Base-by-base conservation (phyloP, 1,140 invertebrate species). In the Lepidurus apus region DNA sequence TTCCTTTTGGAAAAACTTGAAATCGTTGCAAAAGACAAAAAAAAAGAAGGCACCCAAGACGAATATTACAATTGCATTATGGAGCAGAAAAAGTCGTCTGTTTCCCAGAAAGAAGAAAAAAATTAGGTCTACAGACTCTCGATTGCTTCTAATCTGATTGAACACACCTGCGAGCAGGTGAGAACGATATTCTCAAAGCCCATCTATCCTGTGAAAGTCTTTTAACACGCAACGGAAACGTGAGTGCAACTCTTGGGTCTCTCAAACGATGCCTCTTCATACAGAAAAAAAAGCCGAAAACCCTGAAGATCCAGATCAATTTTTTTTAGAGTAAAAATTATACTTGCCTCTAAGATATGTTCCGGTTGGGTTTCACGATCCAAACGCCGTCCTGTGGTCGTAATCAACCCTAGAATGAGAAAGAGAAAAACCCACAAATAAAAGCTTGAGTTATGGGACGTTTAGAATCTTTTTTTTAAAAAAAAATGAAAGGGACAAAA, bases 281-380 rank as follows among this genome's bases (percentile, higher is more conserved):
- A 65, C 5, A 65, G 7, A 65, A 65, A 17, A 65, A 65, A 65
- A 65, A 13, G 13, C 3, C 17, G 17, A 21, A 65, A n/a, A 65
- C 53, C 53, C 13, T n/a, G n/a, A 4, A n/a, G 53, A n/a, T 65
- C 9, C 53, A 65, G n/a, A 26, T 76, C 44, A 26, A 11, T 76
- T 76, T 21, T 76, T 21, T 76, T 44, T 13, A 6, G 17, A 44
- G 10, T n/a, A n/a, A 75, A 75, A 75, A n/a, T 0, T 42, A 74
- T 17, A 85, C 86, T 88, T 85, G 96, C 93, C 89, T 95, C 93
- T 7, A 96, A 87, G 82, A 94, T 91, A 85, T 96, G 95, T 82
- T 94, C 89, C 1, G 91, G 87, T 83, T 93, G 92, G 82, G 90
- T 91, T 85, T 96, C 93, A 81, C 95, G 89, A 85, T 98, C 95